Percentiles rank a stretch among this genome's conserved stretches.
phyloP scores from a whole-genome alignment of 1,140 invertebrate genomes.

The Eumaeus atala region DNA sequence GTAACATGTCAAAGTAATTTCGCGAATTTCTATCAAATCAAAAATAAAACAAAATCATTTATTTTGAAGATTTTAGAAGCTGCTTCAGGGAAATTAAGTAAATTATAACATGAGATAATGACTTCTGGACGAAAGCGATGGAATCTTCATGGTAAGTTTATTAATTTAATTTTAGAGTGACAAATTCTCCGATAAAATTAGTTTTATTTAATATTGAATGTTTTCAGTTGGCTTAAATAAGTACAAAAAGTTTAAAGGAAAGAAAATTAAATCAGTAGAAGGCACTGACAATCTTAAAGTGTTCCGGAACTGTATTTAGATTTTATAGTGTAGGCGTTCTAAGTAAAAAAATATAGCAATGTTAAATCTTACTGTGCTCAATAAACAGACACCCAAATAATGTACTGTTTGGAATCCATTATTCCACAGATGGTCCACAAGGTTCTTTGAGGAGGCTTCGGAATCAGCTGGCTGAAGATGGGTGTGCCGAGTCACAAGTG shows the following conservation, averaged over 20 bases:
- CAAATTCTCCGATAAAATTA: neutral
- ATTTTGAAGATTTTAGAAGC: conserved; percentile 10
- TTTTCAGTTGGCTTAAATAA: too few relatives aligned
- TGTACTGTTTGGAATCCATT: conserved; percentile 46
- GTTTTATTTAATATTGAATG: neutral
- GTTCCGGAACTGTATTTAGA: too few relatives aligned
- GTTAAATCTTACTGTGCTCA: too few relatives aligned
- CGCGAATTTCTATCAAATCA: conserved; percentile 14
- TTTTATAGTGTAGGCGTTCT: too few relatives aligned
- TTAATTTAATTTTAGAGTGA: conserved; percentile 14
- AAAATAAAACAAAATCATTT: conserved; percentile 9
- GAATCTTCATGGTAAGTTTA: conserved; percentile 75
- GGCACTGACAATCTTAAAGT: too few relatives aligned
- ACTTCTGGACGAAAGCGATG: conserved; percentile 73
- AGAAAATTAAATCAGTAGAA: too few relatives aligned
- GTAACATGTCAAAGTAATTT: conserved; percentile 11
- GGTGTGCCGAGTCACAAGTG: conserved; percentile 87
- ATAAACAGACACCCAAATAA: too few relatives aligned
- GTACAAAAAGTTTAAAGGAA: too few relatives aligned
- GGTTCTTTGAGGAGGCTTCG: conserved; percentile 79
- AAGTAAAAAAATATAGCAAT: neutral
- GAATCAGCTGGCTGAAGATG: conserved; percentile 85
- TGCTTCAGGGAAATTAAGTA: neutral
- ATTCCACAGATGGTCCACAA: conserved; percentile 78
- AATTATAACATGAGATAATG: conserved; percentile 35